Conservation (phyloP, 2,888 invertebrate species). For the Anaspis maculata region DNA sequence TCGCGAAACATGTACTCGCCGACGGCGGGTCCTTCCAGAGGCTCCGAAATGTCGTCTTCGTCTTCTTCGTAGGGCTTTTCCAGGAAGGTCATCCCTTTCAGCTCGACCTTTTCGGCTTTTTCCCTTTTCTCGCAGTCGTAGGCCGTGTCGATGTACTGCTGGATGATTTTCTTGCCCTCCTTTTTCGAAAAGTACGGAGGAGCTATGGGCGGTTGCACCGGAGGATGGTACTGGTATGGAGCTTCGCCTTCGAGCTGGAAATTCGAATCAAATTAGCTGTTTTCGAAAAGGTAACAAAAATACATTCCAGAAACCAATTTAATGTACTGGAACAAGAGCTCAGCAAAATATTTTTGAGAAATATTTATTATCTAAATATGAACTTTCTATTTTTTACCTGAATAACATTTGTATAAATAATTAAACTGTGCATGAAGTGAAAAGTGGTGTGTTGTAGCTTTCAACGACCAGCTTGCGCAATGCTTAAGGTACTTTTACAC, state of each 20-base stretch:
- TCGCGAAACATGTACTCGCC: constrained; percentile 2
- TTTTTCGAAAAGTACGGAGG: constrained; percentile 47
- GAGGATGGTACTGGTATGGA: constrained; percentile 58
- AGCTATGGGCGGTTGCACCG: constrained; percentile 65
- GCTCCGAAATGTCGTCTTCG: not conserved
- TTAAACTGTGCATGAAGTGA: too few species aligned
- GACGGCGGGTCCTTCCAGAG: constrained; percentile 1
- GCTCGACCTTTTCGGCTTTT: not conserved
- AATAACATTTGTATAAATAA: too few species aligned
- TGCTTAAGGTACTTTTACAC: too few species aligned
- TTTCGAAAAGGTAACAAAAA: constrained; percentile 12
- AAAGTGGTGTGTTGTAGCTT: too few species aligned
- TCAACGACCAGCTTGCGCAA: too few species aligned
- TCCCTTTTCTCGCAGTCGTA: not conserved
- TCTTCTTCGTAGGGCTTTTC: too few species aligned
- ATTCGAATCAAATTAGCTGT: too few species aligned
- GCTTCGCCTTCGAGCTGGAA: constrained; percentile 53
- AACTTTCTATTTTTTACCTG: too few species aligned
- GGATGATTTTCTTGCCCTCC: not conserved
- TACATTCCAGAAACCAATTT: constrained; percentile 2
- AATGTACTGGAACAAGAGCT: constrained; percentile 2
- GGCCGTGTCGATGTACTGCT: not conserved
- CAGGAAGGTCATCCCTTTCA: not conserved
- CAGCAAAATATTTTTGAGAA: constrained; percentile 3
- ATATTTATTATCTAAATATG: constrained; percentile 1